A percentile compares a stretch with the other conserved stretches of the same genome.
Evolutionary conservation across 2,113 vertebrate species (phyloP).

Genomic region (Mastomys coucha): DNA sequence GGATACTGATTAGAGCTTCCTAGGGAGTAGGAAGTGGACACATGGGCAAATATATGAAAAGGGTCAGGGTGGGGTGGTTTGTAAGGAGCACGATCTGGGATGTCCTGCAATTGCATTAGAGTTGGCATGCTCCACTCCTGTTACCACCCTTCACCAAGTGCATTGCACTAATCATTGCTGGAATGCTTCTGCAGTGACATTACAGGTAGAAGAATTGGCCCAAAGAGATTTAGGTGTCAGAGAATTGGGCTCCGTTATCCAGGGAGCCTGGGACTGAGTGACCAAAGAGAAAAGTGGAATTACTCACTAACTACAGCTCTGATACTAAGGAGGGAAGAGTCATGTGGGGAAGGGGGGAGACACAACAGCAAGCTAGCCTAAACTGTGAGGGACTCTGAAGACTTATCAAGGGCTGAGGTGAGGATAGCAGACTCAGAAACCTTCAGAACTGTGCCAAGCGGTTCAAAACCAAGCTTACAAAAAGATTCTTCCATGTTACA

Average conservation of each 20-base stretch:
- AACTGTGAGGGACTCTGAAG: background rate
- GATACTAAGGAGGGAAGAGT: background rate
- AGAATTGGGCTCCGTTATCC: background rate
- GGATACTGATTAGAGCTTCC: background rate
- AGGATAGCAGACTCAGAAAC: background rate
- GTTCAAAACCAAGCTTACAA: background rate
- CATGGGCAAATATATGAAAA: background rate
- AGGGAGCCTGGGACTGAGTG: background rate
- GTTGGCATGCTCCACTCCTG: background rate
- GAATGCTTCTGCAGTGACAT: background rate
- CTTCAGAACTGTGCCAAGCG: background rate
- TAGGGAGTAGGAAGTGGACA: background rate
- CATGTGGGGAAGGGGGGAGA: background rate
- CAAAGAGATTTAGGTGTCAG: background rate
- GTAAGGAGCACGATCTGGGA: too few relatives aligned
- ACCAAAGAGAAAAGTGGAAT: background rate
- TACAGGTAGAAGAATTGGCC: background rate
- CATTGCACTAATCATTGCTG: too few relatives aligned
- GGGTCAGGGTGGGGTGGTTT: background rate
- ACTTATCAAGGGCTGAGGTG: background rate
- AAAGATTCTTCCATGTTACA: background rate
- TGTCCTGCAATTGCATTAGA: too few relatives aligned
- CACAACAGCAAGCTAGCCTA: background rate
- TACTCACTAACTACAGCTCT: background rate
- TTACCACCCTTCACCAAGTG: rapidly evolving